Conservation (phyloP, 2,113 vertebrate species). For the Vimba vimba region DNA sequence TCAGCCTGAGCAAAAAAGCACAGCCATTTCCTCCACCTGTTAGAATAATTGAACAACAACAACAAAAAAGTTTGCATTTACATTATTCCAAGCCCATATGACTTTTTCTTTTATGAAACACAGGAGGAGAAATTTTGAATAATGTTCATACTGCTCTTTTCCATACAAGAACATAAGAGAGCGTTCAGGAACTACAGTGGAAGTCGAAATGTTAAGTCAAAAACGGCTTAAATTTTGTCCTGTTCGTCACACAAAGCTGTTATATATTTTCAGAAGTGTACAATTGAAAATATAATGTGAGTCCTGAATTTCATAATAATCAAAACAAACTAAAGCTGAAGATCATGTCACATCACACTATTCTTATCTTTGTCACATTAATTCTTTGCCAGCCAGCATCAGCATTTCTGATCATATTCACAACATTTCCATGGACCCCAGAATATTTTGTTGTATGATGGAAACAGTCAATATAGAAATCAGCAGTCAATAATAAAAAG, state of each 20-base stretch:
- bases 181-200: too few relatives aligned
- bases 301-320: neutral
- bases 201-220: too few relatives aligned
- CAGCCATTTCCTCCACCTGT: neutral
- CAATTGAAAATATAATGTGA: neutral
- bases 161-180: neutral
- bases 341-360: neutral
- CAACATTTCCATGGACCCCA: too few relatives aligned
- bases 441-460: too few relatives aligned
- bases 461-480: too few relatives aligned
- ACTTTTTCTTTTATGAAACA: too few relatives aligned
- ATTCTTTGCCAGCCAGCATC: too few relatives aligned
- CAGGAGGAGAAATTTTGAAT: neutral
- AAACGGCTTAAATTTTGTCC: too few relatives aligned
- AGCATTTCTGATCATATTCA: too few relatives aligned
- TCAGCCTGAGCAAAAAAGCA: neutral
- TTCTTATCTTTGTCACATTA: neutral
- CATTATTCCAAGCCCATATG: neutral
- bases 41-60: neutral
- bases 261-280: too few relatives aligned
- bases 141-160: neutral
- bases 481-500: too few relatives aligned
- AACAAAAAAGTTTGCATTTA: neutral
- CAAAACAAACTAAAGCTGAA: neutral
- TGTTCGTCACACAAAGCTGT: too few relatives aligned